Percentiles rank a stretch among this genome's conserved stretches.
Evolutionary conservation across 92 coral and sea anemone species (phyloP).

Genomic region (Metridium senile): DNA sequence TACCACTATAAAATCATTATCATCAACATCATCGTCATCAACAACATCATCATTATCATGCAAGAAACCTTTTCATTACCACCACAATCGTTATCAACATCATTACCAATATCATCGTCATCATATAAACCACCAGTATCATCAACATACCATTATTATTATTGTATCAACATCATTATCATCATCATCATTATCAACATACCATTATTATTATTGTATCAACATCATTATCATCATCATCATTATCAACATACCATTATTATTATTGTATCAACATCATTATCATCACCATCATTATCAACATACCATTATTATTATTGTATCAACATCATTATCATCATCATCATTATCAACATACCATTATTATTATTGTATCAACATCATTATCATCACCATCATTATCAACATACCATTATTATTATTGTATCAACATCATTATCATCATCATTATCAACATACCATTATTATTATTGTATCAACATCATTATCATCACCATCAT

Average conservation of each 20-base stretch:
- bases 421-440: background rate
- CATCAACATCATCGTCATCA: background rate
- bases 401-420: too few relatives aligned
- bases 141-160: background rate
- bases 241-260: too few relatives aligned
- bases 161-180: background rate
- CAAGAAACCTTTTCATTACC: constrained; percentile 28
- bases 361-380: background rate
- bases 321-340: too few relatives aligned
- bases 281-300: background rate
- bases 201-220: too few relatives aligned
- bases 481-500: background rate
- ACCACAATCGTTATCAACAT: background rate
- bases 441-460: background rate
- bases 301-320: too few relatives aligned
- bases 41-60: background rate
- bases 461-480: background rate
- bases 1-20: background rate
- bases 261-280: too few relatives aligned
- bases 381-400: background rate
- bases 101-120: too few relatives aligned
- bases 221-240: background rate
- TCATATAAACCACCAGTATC: background rate
- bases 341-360: background rate
- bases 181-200: background rate